Percentiles rank a stretch among this genome's conserved stretches.
Conservation (phyloP, 1,140 invertebrate species). For the Cherax quadricarinatus region DNA sequence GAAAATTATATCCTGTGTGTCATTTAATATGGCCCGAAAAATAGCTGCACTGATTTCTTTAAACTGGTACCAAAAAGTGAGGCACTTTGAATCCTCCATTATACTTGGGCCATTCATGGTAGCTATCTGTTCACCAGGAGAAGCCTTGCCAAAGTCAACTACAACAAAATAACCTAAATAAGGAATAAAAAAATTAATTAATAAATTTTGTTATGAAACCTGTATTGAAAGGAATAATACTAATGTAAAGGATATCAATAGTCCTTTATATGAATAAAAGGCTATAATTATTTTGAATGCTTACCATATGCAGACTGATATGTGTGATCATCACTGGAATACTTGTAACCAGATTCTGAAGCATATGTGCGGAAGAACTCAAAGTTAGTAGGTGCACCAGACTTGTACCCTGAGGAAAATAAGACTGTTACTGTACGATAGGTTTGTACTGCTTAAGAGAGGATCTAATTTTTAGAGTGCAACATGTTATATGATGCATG, state of each 20-base stretch:
- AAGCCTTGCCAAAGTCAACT: constrained; percentile 51
- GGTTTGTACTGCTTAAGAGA: too few species aligned
- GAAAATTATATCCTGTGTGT: constrained; percentile 31
- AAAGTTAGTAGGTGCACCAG: neutral
- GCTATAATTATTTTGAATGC: neutral
- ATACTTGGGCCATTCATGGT: constrained; percentile 44
- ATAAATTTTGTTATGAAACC: neutral
- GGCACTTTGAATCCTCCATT: constrained; percentile 8
- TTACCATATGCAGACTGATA: neutral
- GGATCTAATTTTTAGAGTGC: too few species aligned
- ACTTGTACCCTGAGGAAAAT: neutral
- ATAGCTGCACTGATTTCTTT: constrained; percentile 12
- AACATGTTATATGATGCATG: too few species aligned
- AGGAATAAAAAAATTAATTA: neutral
- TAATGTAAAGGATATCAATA: neutral
- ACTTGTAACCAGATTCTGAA: neutral
- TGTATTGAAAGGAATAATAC: too few species aligned
- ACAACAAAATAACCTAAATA: constrained; percentile 58
- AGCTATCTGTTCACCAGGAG: neutral
- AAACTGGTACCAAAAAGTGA: constrained; percentile 66
- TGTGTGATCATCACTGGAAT: constrained; percentile 17
- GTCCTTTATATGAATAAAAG: neutral
- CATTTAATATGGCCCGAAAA: constrained; percentile 26
- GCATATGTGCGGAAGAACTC: constrained; percentile 13
- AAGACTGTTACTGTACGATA: neutral